These are phyloP conservation scores for Phaethon lepturus DNA, from an alignment of 2,113 vertebrate species.

Conservation along the genomic window DNA sequence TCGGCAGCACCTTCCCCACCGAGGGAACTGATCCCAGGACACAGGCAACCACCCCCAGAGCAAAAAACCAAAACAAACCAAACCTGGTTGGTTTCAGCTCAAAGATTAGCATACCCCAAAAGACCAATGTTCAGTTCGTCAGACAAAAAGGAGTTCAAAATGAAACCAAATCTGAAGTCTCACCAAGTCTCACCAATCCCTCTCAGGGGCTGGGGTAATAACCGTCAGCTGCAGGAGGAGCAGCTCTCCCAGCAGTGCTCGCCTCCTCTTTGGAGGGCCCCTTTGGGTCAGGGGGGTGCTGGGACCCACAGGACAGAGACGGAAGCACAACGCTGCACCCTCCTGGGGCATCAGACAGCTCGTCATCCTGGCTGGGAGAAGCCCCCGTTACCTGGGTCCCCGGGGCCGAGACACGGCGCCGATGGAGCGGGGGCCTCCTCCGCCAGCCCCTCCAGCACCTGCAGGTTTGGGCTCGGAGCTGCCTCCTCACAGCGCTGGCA, in stretches of 20 bases:
- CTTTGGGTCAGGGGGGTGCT: background rate
- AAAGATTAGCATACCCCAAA: background rate
- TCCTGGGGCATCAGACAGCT: background rate
- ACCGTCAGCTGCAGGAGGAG: background rate
- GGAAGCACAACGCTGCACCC: background rate
- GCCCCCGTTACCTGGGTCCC: background rate
- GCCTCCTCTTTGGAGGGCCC: background rate
- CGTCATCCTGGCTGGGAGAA: background rate
- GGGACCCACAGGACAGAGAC: background rate
- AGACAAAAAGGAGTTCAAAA: background rate
- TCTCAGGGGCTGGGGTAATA: background rate
- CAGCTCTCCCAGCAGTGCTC: background rate
- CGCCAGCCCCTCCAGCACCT: background rate
- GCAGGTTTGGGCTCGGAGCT: background rate
- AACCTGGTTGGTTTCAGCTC: background rate
- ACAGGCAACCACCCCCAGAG: too few species aligned
- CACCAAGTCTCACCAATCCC: background rate
- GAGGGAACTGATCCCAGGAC: background rate
- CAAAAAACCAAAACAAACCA: background rate
- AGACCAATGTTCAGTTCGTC: rapidly evolving
- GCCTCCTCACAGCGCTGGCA: background rate
- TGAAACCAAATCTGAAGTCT: background rate
- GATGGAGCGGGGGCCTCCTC: background rate
- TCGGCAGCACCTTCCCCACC: rapidly evolving
- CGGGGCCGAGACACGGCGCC: background rate